These are phyloP conservation scores for Tethea ocularis DNA, from an alignment of 2,888 invertebrate species.

Conservation along the genomic window DNA sequence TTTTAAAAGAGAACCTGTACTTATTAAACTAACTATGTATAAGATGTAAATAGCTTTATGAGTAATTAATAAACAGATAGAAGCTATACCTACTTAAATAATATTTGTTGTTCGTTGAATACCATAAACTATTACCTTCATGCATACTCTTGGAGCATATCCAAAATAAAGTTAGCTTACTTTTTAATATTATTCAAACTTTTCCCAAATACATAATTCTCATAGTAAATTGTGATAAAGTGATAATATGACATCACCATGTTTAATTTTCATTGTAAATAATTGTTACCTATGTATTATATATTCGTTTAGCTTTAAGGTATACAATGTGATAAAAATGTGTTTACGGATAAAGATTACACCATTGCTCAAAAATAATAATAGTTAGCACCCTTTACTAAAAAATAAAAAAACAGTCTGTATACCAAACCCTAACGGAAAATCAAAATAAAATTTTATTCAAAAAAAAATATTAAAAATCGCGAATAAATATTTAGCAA, in stretches of 20 bases:
- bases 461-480: too few relatives aligned
- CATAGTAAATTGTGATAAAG: slow-evolving; percentile 24
- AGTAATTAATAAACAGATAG: not conserved
- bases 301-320: slow-evolving; percentile 40
- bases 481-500: too few relatives aligned
- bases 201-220: slow-evolving; percentile 14
- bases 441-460: too few relatives aligned
- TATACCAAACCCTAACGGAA: not conserved
- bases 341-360: slow-evolving; percentile 30
- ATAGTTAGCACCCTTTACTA: not conserved
- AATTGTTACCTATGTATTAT: slow-evolving; percentile 14
- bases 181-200: not conserved
- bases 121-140: not conserved
- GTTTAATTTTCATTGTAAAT: slow-evolving; percentile 17
- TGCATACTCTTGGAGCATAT: not conserved
- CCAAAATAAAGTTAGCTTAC: not conserved
- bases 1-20: not conserved
- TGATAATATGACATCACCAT: slow-evolving; percentile 25
- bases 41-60: slow-evolving; percentile 7
- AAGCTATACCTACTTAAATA: not conserved
- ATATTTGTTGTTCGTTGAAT: not conserved
- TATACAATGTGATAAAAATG: slow-evolving; percentile 54
- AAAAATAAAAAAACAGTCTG: not conserved
- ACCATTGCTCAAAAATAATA: slow-evolving; percentile 32
- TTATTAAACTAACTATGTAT: not conserved